Evolutionary conservation across 92 coral and sea anemone genomes (phyloP).

Genomic region (Heteractis magnifica): DNA sequence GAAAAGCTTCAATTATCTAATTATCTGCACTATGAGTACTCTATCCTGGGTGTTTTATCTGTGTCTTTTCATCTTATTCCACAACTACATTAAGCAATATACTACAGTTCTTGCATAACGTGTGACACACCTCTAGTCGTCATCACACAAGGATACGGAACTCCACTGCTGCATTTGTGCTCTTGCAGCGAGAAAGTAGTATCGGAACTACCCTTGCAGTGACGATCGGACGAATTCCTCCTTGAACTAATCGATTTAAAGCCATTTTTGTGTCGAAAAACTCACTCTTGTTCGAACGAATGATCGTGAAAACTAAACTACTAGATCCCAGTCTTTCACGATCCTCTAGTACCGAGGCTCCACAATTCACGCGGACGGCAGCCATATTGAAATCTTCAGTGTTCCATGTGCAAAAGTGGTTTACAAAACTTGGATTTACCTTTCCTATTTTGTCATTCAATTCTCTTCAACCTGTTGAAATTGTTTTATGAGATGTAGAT

Average conservation of each 20-base stretch:
- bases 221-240: slow-evolving; percentile 25
- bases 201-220: slow-evolving; percentile 28
- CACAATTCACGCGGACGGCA: slow-evolving; percentile 7
- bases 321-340: background rate
- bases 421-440: background rate
- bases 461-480: background rate
- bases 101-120: slow-evolving; percentile 16
- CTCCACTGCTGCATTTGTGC: slow-evolving; percentile 20
- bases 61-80: background rate
- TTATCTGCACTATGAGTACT: background rate
- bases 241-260: slow-evolving; percentile 6
- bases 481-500: background rate
- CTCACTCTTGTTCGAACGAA: background rate
- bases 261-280: slow-evolving; percentile 18
- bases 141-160: slow-evolving; percentile 31
- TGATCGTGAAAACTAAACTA: background rate
- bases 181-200: slow-evolving; percentile 8
- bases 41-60: background rate
- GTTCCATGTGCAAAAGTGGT: slow-evolving; percentile 2
- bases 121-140: background rate
- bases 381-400: slow-evolving; percentile 17
- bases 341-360: background rate
- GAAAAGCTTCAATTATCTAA: background rate
- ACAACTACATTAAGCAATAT: background rate
- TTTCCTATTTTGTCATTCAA: background rate